A percentile compares a stretch with the other conserved stretches of the same genome.
These are phyloP conservation scores for Stenolophus ochropezus DNA, from an alignment of 2,888 invertebrate genomes.

Conservation along the genomic window DNA sequence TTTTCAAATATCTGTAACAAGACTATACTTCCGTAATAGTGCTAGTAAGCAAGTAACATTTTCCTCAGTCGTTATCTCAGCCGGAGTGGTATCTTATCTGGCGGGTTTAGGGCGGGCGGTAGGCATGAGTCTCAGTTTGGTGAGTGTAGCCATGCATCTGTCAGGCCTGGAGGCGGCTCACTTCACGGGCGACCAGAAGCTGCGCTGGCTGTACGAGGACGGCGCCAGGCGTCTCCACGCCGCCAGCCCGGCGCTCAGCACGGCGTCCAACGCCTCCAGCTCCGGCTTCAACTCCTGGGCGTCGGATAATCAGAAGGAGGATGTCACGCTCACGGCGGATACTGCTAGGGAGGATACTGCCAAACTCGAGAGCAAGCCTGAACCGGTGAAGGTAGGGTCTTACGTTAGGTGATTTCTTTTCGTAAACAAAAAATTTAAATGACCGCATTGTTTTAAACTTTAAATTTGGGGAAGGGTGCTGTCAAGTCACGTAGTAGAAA, in stretches of 20 bases:
- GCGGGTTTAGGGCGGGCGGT: conserved; percentile 24
- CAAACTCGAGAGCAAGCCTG: too few species aligned
- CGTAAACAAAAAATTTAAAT: too few species aligned
- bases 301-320: conserved; percentile 44
- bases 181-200: conserved; percentile 47
- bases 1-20: too few species aligned
- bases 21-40: too few species aligned
- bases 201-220: conserved; percentile 54
- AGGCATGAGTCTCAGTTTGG: conserved; percentile 53
- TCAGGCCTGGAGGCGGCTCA: conserved; percentile 54
- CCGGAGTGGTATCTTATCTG: conserved; percentile 11
- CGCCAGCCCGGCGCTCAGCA: conserved; percentile 55
- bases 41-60: too few species aligned
- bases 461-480: too few species aligned
- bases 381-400: too few species aligned
- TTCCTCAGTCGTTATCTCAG: background rate
- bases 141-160: conserved; percentile 57
- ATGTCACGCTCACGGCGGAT: conserved; percentile 10
- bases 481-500: too few species aligned
- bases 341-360: background rate
- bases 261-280: conserved; percentile 46
- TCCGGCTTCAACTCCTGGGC: conserved; percentile 57
- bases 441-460: too few species aligned
- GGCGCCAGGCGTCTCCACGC: conserved; percentile 33
- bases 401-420: too few species aligned